phyloP scores from a whole-genome alignment of 1,140 invertebrate species.

The Globodera rostochiensis region DNA sequence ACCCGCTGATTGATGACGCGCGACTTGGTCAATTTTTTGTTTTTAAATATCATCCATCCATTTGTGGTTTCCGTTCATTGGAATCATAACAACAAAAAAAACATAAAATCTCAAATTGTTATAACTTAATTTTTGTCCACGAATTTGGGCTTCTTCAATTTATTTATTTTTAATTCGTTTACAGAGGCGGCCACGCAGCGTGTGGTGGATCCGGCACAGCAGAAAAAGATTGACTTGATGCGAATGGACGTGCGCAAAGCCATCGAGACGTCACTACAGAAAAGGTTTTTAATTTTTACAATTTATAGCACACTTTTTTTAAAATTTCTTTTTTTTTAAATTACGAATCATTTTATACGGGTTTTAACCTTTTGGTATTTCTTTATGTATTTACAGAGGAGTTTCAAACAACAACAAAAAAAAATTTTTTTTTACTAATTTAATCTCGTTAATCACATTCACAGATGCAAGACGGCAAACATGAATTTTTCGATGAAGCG shows the following conservation, averaged over 20 bases:
- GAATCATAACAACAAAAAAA: no score
- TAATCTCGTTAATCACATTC: not conserved
- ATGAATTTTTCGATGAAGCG: slow-evolving; percentile 29
- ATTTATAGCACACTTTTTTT: no score
- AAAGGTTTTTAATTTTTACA: not conserved
- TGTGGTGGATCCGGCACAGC: not conserved
- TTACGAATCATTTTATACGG: no score
- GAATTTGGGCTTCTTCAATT: not conserved
- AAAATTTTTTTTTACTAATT: not conserved
- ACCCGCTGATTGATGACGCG: slow-evolving; percentile 12
- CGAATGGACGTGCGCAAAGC: slow-evolving; percentile 17
- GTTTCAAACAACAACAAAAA: no score
- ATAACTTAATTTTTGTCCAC: no score
- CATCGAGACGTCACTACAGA: slow-evolving; percentile 13
- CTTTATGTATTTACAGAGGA: no score
- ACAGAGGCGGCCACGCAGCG: slow-evolving; percentile 4
- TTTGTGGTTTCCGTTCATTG: no score
- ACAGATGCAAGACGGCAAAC: slow-evolving; percentile 7
- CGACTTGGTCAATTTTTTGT: slow-evolving; percentile 8
- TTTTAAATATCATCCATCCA: not conserved
- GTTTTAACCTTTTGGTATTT: no score
- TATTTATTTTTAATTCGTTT: not conserved
- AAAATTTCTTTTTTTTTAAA: no score
- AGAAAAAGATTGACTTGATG: slow-evolving; percentile 22
- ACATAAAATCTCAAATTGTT: no score